phyloP scores from a whole-genome alignment of 2,797 vertebrate genomes.

The Enteromius fasciolatus region DNA sequence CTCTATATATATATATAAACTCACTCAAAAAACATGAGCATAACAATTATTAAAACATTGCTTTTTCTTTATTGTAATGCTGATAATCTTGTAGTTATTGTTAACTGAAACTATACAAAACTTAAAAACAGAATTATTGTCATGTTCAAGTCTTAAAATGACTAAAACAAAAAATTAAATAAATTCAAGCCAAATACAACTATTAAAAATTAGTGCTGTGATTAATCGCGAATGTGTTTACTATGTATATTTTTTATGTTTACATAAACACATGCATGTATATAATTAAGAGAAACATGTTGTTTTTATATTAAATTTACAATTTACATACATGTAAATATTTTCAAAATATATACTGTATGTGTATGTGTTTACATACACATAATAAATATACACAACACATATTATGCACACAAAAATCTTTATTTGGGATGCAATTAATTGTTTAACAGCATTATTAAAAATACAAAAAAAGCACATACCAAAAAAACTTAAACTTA shows the following conservation, averaged over 20 bases:
- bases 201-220: background rate
- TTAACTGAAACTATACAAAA: background rate
- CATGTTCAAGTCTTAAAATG: background rate
- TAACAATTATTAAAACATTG: background rate
- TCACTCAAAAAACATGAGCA: background rate
- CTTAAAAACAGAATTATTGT: background rate
- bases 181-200: background rate
- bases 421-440: too few relatives aligned
- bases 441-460: too few relatives aligned
- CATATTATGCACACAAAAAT: too few relatives aligned
- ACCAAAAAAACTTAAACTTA: background rate
- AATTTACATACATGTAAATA: too few relatives aligned
- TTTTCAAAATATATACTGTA: too few relatives aligned
- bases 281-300: too few relatives aligned
- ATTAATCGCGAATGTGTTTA: too few relatives aligned
- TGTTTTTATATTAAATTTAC: too few relatives aligned
- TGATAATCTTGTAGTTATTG: background rate
- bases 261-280: too few relatives aligned
- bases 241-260: too few relatives aligned
- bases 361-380: too few relatives aligned
- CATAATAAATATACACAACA: too few relatives aligned
- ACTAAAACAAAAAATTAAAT: background rate
- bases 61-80: background rate
- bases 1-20: background rate
- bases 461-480: background rate